Evolutionary conservation across 2,888 invertebrate genomes (phyloP).

Genomic region (Lithosia quadra): DNA sequence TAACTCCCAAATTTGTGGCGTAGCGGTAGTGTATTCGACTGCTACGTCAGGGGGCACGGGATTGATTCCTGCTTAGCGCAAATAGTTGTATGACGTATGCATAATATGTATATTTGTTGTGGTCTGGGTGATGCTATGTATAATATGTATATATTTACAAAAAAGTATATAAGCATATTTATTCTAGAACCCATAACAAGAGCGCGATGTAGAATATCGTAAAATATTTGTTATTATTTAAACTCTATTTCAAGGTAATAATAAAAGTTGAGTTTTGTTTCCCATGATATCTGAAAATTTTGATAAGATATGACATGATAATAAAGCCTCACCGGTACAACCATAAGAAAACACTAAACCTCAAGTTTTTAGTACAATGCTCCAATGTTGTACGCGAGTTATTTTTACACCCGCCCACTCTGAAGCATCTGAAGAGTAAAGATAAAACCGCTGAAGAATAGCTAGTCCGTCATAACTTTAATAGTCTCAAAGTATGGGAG

Average conservation of each 20-base stretch:
- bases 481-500: background rate
- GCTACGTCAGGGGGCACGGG: too few relatives aligned
- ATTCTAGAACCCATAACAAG: too few relatives aligned
- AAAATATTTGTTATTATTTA: too few relatives aligned
- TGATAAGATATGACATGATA: background rate
- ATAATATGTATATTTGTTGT: too few relatives aligned
- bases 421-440: background rate
- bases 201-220: too few relatives aligned
- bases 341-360: background rate
- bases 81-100: too few relatives aligned
- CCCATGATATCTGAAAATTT: background rate
- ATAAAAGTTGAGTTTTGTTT: background rate
- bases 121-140: too few relatives aligned
- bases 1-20: too few relatives aligned
- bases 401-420: background rate
- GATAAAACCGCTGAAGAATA: constrained; percentile 1
- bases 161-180: too few relatives aligned
- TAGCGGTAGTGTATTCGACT: too few relatives aligned
- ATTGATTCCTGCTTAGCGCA: too few relatives aligned
- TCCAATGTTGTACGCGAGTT: constrained; percentile 1
- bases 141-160: too few relatives aligned
- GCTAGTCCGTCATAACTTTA: background rate
- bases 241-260: background rate
- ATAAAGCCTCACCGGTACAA: background rate
- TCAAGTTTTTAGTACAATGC: background rate